These are phyloP conservation scores for Semnopithecus entellus DNA, from an alignment of 2,113 vertebrate species.

Conservation along the genomic window DNA sequence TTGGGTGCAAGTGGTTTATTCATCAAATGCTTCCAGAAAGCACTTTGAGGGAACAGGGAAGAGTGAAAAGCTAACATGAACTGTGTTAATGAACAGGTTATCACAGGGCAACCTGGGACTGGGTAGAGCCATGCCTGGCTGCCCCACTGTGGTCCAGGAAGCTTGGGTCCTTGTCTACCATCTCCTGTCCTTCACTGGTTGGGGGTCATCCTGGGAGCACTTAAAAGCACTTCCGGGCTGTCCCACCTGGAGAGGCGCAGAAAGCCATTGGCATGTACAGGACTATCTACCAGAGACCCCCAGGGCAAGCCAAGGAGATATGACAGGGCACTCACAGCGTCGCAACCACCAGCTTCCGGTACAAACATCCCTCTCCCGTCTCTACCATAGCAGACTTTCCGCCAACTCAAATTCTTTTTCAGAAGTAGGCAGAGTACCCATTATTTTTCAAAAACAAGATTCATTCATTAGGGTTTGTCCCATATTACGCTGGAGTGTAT, in stretches of 20 bases:
- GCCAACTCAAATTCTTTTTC: conserved; percentile 21
- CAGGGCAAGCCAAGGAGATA: background rate
- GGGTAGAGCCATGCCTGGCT: background rate
- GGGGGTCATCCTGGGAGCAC: background rate
- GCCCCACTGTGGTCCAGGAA: background rate
- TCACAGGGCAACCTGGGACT: background rate
- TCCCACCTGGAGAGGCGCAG: background rate
- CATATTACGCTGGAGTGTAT: conserved; percentile 60
- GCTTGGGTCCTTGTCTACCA: background rate
- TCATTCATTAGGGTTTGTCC: conserved; percentile 51
- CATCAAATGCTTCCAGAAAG: background rate
- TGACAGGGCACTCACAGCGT: rapidly evolving
- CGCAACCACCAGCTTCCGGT: background rate
- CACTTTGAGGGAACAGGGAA: background rate
- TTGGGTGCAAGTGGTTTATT: background rate
- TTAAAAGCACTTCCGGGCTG: background rate
- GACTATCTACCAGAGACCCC: background rate
- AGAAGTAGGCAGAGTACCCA: conserved; percentile 28
- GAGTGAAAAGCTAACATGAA: background rate
- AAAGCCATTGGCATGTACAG: background rate
- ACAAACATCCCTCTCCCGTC: background rate
- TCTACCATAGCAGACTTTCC: conserved; percentile 2
- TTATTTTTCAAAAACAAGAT: conserved; percentile 68
- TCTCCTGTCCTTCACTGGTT: background rate
- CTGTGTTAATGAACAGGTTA: background rate